Evolutionary conservation across 1,140 invertebrate species (phyloP).

Genomic region (Zelostemma sp.): DNA sequence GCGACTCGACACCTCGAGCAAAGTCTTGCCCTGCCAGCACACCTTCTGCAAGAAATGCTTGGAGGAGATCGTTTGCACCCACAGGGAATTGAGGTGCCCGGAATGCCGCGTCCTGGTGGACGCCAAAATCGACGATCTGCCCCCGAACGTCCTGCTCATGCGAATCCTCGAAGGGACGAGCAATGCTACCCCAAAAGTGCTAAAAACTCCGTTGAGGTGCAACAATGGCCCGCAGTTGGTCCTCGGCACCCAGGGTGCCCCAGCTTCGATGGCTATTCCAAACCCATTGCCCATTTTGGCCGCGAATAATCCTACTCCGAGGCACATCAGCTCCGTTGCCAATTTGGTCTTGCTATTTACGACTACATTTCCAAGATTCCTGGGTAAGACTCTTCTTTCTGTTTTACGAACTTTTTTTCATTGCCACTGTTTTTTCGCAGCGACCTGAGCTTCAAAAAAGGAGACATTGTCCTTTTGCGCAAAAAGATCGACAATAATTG

Average conservation of each 20-base stretch:
- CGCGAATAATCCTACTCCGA: slow-evolving; percentile 49
- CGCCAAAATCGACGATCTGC: slow-evolving; percentile 86
- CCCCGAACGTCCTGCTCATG: slow-evolving; percentile 93
- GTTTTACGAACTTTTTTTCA: no score
- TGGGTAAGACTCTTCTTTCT: slow-evolving; percentile 74
- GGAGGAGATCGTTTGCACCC: slow-evolving; percentile 89
- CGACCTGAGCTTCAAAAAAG: slow-evolving; percentile 92
- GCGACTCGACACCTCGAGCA: slow-evolving; percentile 88
- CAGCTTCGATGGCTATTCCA: no score
- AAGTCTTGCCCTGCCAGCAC: slow-evolving; percentile 95
- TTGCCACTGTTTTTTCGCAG: no score
- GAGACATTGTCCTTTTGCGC: slow-evolving; percentile 84
- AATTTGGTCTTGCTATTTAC: slow-evolving; percentile 88
- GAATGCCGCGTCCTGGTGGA: slow-evolving; percentile 94
- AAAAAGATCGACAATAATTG: slow-evolving; percentile 92
- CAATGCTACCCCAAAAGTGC: slow-evolving; percentile 73
- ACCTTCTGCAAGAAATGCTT: slow-evolving; percentile 96
- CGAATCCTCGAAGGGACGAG: slow-evolving; percentile 92
- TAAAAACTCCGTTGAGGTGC: slow-evolving; percentile 58
- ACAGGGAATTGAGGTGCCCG: slow-evolving; percentile 90
- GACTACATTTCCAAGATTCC: slow-evolving; percentile 88
- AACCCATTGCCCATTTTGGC: slow-evolving; percentile 44
- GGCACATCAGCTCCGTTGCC: slow-evolving; percentile 59
- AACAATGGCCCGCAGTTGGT: slow-evolving; percentile 56
- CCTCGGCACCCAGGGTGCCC: slow-evolving; percentile 49